Evolutionary conservation across 2,888 invertebrate genomes (phyloP), one percentile per base, ranked within the genome.

Genomic region (Aromia moschata): DNA sequence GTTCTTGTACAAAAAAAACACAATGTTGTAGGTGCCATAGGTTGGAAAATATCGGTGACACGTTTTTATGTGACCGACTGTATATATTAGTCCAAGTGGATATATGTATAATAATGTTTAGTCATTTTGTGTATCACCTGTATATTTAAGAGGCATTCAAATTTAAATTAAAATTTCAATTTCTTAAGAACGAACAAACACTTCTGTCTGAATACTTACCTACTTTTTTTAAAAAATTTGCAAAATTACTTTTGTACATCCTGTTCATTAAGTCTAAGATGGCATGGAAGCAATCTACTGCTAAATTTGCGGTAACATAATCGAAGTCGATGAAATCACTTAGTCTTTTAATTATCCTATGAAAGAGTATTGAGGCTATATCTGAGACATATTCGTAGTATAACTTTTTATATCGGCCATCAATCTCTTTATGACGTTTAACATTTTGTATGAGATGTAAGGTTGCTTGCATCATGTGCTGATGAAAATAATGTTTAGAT

Each of bases 251-350:
- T 57, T 74, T 76, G 54, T 78, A 79, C 25, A 80, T 70, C 0
- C 71, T 72, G 55, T 49, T 78, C 46, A 83, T 72, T 14, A 81
- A 58, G 45, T 73, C 73, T 70, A 84, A 41, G 75, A 80, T 77
- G 68, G 77, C 62, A 74, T 85, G 79, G 80, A 86, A 89, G 69
- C 87, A 83, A 69, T 89, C 89, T 12, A 88, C 63, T 51, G 86
- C 85, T 1, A 81, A 73, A 45, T 85, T 70, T 0, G 86, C 83
- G 0, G 85, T 83, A 41, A 80, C 78, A 31, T 83, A 83, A 65
- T 89, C 87, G 65, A 87, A 86, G 37, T 84, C 83, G 12, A 83
- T 81, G 71, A 86, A 81, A 14, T 84, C 82, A 60, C 82, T 79
- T 60, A 87, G 83, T 56, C 84, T 83, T 47, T 76, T 77, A 11